Base-by-base conservation (phyloP, 2,888 invertebrate species). In the Eucriotettix oculatus region DNA sequence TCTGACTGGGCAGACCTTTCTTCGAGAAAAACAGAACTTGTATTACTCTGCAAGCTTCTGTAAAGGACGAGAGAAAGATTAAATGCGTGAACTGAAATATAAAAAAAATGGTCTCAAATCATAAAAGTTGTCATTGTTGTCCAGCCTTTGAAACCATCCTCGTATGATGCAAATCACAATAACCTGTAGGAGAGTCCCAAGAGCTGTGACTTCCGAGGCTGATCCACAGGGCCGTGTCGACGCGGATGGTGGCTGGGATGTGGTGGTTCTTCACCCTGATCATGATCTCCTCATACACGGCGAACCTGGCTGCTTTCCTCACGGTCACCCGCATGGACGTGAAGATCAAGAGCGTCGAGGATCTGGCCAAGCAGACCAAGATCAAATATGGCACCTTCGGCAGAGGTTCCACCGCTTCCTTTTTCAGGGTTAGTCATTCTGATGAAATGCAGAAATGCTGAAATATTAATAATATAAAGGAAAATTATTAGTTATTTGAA, bases 201-300 rank as follows among this genome's bases (percentile, higher is more conserved):
- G 29, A 29, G 29, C 29, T 2, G 29, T 29, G 29, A 29, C 29
- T 29, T 29, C 29, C 29, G 29, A 29, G 29, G 29, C 29, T 29
- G 29, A 29, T 29, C 29, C 29, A 29, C 29, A 91, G 94, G 72
- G 91, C 94, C 9, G 83, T 87, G 44, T 93, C 93, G 0, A 94
- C 94, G 0, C 79, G 95, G 56, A 84, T 93, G 77, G 85, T 91
- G 0, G 85, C 90, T 0, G 90, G 89, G 10, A 85, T 90, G 80
- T 90, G 90, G 93, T 93, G 92, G 91, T 93, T 93, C 73, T 93
- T 93, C 72, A 90, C 90, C 0, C 76, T 94, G 59, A 93, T 93
- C 71, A 85, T 95, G 79, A 86, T 91, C 40, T 88, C 93, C 10
- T 93, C 93, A 0, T 95, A 96, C 73, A 96, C 95, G 1, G 95